A percentile compares a stretch with the other conserved stretches of the same genome.
Evolutionary conservation across 2,888 invertebrate species (phyloP).

Genomic region (Caenorhabditis zanzibari): DNA sequence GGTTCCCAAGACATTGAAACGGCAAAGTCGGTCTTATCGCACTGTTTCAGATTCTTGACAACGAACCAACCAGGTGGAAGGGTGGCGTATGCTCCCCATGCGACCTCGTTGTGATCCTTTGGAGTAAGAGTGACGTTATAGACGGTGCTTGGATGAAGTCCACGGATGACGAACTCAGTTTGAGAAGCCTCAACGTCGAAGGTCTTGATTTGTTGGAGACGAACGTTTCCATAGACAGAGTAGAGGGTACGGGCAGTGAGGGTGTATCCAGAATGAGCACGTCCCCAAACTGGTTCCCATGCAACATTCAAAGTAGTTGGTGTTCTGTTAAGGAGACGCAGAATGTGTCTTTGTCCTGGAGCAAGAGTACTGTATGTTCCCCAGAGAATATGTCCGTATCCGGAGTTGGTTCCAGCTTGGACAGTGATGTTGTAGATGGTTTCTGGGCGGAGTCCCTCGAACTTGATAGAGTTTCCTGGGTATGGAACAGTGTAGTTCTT

Average conservation of each 20-base stretch:
- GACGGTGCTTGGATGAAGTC: slow-evolving; percentile 81
- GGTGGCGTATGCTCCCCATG: slow-evolving; percentile 83
- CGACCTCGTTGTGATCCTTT: slow-evolving; percentile 79
- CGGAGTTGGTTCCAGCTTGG: slow-evolving; percentile 83
- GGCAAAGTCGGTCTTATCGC: slow-evolving; percentile 82
- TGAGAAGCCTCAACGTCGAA: slow-evolving; percentile 79
- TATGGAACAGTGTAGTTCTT: slow-evolving; percentile 83
- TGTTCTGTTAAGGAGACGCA: slow-evolving; percentile 82
- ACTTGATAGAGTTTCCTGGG: slow-evolving; percentile 81
- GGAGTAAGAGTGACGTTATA: slow-evolving; percentile 83
- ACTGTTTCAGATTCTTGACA: slow-evolving; percentile 82
- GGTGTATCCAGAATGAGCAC: slow-evolving; percentile 80
- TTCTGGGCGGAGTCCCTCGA: slow-evolving; percentile 80
- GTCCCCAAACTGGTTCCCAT: slow-evolving; percentile 83
- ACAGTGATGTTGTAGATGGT: slow-evolving; percentile 84
- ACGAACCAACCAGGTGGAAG: slow-evolving; percentile 83
- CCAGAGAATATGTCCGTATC: slow-evolving; percentile 83
- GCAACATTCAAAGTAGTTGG: slow-evolving; percentile 83
- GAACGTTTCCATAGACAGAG: slow-evolving; percentile 79
- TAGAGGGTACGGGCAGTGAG: slow-evolving; percentile 79
- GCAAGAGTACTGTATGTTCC: slow-evolving; percentile 83
- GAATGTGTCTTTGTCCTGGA: slow-evolving; percentile 81
- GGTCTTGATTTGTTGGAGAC: slow-evolving; percentile 76
- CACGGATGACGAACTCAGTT: slow-evolving; percentile 80
- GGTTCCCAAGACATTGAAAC: slow-evolving; percentile 83